Evolutionary conservation across 1,140 invertebrate genomes (phyloP).

Genomic region (Sycobia sp.): DNA sequence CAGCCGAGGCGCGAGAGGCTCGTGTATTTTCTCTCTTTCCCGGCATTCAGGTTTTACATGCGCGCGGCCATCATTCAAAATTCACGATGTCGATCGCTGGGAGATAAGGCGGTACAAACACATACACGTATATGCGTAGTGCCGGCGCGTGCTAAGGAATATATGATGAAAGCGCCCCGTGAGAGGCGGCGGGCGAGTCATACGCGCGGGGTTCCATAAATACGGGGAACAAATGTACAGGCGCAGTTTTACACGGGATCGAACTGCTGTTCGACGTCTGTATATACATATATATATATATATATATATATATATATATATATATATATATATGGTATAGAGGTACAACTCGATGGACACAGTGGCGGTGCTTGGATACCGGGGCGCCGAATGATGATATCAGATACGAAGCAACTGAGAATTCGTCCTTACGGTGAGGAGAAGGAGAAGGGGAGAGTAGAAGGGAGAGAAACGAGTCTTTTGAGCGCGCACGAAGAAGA

Average conservation of each 20-base stretch:
- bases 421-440: background rate
- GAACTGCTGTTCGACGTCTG: no score
- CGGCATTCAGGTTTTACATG: no score
- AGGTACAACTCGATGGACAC: no score
- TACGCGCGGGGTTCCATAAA: background rate
- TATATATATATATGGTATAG: no score
- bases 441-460: background rate
- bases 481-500: no score
- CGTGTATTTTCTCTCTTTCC: no score
- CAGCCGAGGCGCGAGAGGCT: no score
- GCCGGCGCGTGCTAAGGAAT: background rate
- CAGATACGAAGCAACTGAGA: slow-evolving; percentile 20
- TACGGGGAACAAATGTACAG: slow-evolving; percentile 22
- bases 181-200: background rate
- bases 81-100: slow-evolving; percentile 15
- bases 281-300: no score
- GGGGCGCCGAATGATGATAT: slow-evolving; percentile 18
- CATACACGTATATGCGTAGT: no score
- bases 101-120: slow-evolving; percentile 13
- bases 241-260: slow-evolving; percentile 13
- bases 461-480: slow-evolving; percentile 4
- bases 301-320: no score
- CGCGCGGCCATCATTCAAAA: slow-evolving; percentile 30
- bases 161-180: background rate
- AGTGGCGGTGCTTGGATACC: no score